phyloP scores from a whole-genome alignment of 2,888 invertebrate genomes.

The Ichneumoninae sp. region DNA sequence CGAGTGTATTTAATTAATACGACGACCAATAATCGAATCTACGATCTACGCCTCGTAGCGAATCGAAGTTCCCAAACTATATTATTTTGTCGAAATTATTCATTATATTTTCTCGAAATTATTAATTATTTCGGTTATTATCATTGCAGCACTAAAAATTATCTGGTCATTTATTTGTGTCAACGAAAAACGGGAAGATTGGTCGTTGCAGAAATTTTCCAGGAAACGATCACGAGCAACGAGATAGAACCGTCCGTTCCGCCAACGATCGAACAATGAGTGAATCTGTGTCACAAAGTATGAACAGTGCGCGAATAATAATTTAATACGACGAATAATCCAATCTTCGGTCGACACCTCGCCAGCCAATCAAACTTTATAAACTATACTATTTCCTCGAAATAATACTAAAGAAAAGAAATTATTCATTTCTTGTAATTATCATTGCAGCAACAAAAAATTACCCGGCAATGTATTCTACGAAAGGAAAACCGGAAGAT shows the following conservation, averaged over 20 bases:
- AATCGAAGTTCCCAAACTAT: background rate
- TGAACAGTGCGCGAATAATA: background rate
- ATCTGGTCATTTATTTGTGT: no score
- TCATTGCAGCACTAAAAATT: background rate
- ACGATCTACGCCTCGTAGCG: background rate
- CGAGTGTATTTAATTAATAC: background rate
- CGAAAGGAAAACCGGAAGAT: no score
- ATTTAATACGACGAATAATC: background rate
- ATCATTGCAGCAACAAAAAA: background rate
- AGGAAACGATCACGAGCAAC: no score
- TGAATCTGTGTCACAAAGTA: conserved; percentile 1
- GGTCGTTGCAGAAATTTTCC: no score
- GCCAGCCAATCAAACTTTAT: background rate
- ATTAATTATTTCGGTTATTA: background rate
- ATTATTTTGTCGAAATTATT: background rate
- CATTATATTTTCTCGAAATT: background rate
- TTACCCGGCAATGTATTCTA: no score
- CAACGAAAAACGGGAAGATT: no score
- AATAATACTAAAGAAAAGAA: no score
- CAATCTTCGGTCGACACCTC: background rate
- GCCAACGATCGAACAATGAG: conserved; percentile 33
- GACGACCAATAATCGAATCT: background rate
- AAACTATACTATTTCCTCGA: background rate
- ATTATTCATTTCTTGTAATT: background rate
- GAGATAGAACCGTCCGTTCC: conserved; percentile 45